Evolutionary conservation across 1,140 invertebrate species (phyloP).

Genomic region (Globodera ellingtonae): DNA sequence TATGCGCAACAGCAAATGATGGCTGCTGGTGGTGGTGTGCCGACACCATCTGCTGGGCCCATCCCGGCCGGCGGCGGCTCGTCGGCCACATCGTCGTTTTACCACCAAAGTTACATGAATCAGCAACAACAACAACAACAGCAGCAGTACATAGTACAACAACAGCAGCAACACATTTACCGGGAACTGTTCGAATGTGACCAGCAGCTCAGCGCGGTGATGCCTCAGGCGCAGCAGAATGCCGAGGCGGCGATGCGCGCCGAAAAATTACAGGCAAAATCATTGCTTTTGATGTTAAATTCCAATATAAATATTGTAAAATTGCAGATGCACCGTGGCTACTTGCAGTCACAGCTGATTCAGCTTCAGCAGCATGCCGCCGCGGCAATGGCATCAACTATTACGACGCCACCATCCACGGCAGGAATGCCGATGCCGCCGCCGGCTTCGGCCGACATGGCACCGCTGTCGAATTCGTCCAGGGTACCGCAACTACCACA

Average conservation of each 20-base stretch:
- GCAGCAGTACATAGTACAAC: conserved; percentile 8
- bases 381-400: not conserved
- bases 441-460: not conserved
- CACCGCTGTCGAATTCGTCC: no score
- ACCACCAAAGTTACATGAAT: conserved; percentile 1
- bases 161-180: conserved; percentile 26
- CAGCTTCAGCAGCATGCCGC: conserved; percentile 21
- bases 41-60: not conserved
- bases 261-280: conserved; percentile 2
- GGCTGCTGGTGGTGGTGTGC: not conserved
- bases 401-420: not conserved
- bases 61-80: not conserved
- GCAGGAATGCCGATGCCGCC: not conserved
- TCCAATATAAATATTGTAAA: not conserved
- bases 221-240: conserved; percentile 20
- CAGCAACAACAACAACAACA: not conserved
- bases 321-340: conserved; percentile 12
- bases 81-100: not conserved
- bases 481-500: not conserved
- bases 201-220: conserved; percentile 11
- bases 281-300: no score
- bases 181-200: conserved; percentile 26
- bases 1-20: conserved; percentile 4
- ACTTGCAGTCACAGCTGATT: conserved; percentile 24
- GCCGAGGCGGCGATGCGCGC: conserved; percentile 17